These are phyloP conservation scores for Drosophila saltans DNA, from an alignment of 1,140 invertebrate species.

Conservation along the genomic window DNA sequence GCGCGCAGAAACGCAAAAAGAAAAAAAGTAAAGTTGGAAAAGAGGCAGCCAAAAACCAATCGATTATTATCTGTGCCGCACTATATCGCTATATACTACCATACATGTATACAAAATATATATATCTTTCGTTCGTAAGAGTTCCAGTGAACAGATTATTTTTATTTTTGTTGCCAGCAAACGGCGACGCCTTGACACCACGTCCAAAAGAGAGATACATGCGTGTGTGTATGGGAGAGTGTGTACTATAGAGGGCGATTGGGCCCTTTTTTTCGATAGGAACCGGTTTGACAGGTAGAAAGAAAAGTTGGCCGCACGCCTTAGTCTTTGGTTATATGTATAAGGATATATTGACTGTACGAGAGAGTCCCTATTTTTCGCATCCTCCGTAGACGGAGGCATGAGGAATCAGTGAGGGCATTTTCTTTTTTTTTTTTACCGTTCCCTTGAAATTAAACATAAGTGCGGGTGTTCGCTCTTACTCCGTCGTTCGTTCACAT, in stretches of 20 bases:
- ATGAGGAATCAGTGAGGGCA: constrained; percentile 47
- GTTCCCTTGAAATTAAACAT: constrained; percentile 5
- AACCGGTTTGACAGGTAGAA: constrained; percentile 76
- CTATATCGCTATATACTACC: constrained; percentile 51
- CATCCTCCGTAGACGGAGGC: constrained; percentile 32
- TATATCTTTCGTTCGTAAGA: constrained; percentile 19
- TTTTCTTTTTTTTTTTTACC: constrained; percentile 44
- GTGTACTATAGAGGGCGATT: constrained; percentile 23
- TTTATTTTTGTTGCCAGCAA: constrained; percentile 55
- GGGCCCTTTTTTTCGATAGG: constrained; percentile 61
- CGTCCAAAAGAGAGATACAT: constrained; percentile 51
- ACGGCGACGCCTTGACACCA: constrained; percentile 68
- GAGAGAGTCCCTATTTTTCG: constrained; percentile 27
- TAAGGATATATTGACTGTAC: constrained; percentile 74
- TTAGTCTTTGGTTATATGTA: constrained; percentile 48
- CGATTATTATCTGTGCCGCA: constrained; percentile 77
- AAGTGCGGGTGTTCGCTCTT: constrained; percentile 38
- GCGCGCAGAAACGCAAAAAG: constrained; percentile 55
- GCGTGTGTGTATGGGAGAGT: neutral
- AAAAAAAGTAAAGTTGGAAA: constrained; percentile 1
- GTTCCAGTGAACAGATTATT: constrained; percentile 76
- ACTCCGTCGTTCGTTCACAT: constrained; percentile 9
- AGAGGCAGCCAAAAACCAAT: constrained; percentile 75
- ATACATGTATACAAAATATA: constrained; percentile 10
- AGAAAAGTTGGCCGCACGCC: constrained; percentile 54